A percentile compares a stretch with the other conserved stretches of the same genome.
phyloP scores from a whole-genome alignment of 2,888 invertebrate genomes.

The Pristionchus entomophagus region DNA sequence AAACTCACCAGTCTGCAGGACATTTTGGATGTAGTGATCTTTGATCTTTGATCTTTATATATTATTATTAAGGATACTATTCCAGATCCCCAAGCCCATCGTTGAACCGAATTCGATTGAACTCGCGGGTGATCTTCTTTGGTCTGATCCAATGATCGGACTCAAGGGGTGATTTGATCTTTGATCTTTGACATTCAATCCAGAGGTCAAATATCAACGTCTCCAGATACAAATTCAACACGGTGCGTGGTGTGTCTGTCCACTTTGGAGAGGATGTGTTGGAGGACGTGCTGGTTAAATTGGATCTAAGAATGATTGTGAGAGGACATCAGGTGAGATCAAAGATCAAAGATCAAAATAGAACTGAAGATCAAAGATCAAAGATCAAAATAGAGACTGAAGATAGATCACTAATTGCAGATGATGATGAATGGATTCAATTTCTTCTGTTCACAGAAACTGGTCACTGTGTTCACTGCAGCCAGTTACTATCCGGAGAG shows the following conservation, averaged over 20 bases:
- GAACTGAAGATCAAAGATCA: too few species aligned
- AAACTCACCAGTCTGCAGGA: neutral
- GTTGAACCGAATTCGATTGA: slow-evolving; percentile 22
- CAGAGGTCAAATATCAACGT: neutral
- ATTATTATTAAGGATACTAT: neutral
- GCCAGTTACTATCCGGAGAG: slow-evolving; percentile 41
- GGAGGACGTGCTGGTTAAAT: slow-evolving; percentile 8
- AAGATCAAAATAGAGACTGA: too few species aligned
- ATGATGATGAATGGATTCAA: slow-evolving; percentile 48
- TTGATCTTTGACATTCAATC: too few species aligned
- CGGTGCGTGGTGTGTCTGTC: neutral
- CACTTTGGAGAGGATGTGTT: slow-evolving; percentile 44
- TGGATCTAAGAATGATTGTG: slow-evolving; percentile 18
- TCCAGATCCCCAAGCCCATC: slow-evolving; percentile 30
- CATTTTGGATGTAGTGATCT: neutral
- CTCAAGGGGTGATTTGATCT: slow-evolving; percentile 1
- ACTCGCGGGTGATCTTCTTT: slow-evolving; percentile 26
- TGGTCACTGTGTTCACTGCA: slow-evolving; percentile 35
- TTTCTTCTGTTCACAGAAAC: slow-evolving; percentile 28
- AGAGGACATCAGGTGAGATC: slow-evolving; percentile 38
- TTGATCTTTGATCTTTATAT: neutral
- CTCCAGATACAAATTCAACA: neutral
- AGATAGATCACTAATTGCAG: too few species aligned
- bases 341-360: slow-evolving; percentile 12
- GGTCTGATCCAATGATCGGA: slow-evolving; percentile 45